These are phyloP conservation scores for Donacobius atricapilla DNA, from an alignment of 2,113 vertebrate genomes.

Conservation along the genomic window DNA sequence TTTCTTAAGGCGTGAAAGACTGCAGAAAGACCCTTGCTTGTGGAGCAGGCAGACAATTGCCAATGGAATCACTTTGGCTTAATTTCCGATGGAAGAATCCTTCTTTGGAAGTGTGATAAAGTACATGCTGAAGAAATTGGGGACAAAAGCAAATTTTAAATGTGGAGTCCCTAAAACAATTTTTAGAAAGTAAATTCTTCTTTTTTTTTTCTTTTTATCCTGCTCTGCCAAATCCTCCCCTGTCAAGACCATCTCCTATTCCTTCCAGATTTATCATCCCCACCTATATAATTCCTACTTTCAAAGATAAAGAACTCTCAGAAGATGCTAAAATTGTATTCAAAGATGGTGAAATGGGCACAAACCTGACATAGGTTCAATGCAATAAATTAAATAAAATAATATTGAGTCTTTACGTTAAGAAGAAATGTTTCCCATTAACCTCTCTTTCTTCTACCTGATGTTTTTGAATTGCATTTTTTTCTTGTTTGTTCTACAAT, in stretches of 20 bases:
- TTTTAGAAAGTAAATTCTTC: background rate
- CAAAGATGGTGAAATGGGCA: background rate
- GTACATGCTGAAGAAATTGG: rapidly evolving
- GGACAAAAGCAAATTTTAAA: background rate
- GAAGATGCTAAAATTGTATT: background rate
- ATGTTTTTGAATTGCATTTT: background rate
- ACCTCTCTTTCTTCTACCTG: background rate
- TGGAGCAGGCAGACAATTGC: background rate
- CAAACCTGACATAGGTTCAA: background rate
- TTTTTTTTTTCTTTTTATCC: background rate
- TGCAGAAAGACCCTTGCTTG: background rate
- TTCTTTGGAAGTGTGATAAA: background rate
- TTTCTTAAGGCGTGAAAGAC: background rate
- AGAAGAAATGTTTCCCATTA: background rate
- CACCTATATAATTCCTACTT: background rate
- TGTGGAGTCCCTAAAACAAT: background rate
- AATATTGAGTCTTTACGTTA: background rate
- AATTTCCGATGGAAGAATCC: background rate
- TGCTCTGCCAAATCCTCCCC: background rate
- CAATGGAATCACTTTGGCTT: background rate
- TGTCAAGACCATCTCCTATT: background rate
- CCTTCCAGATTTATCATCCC: background rate
- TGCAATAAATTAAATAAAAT: background rate
- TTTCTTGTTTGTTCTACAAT: background rate
- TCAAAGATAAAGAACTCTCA: background rate